Conservation (phyloP, 2,888 invertebrate genomes). For the Ophion slaviceki region DNA sequence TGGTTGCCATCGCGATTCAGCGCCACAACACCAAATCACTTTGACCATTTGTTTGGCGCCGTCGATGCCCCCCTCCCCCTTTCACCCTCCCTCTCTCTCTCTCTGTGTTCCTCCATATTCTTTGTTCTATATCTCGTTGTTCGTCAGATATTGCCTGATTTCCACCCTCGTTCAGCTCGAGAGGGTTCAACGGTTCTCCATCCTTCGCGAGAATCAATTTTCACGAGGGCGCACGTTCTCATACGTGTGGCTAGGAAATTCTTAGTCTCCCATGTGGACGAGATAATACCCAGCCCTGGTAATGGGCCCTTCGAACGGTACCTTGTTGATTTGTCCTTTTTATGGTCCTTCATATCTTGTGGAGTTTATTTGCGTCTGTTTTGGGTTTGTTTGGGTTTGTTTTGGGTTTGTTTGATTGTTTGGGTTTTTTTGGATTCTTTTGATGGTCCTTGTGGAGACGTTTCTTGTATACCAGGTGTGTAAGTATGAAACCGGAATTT, state of each 20-base stretch:
- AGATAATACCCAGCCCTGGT: too few species aligned
- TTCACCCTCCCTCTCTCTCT: constrained; percentile 12
- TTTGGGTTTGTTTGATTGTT: too few species aligned
- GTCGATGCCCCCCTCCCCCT: constrained; percentile 75
- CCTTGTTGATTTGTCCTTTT: too few species aligned
- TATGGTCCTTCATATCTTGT: too few species aligned
- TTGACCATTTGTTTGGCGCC: constrained; percentile 81
- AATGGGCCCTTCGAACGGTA: too few species aligned
- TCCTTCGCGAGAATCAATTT: constrained; percentile 60
- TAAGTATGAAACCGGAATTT: too few species aligned
- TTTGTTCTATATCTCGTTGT: constrained; percentile 36
- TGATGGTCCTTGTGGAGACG: too few species aligned
- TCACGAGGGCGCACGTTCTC: constrained; percentile 28
- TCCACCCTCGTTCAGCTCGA: constrained; percentile 33
- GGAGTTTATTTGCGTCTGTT: too few species aligned
- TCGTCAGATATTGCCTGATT: constrained; percentile 52
- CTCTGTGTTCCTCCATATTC: constrained; percentile 30
- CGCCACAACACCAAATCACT: constrained; percentile 82
- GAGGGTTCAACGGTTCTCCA: constrained; percentile 54
- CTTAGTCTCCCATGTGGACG: background rate
- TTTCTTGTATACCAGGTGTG: too few species aligned
- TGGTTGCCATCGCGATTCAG: constrained; percentile 82
- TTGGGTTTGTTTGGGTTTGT: too few species aligned
- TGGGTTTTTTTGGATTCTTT: too few species aligned
- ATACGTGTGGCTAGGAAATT: background rate